These are phyloP conservation scores for Neocrepidodera transversa DNA, from an alignment of 2,888 invertebrate species.

Conservation along the genomic window DNA sequence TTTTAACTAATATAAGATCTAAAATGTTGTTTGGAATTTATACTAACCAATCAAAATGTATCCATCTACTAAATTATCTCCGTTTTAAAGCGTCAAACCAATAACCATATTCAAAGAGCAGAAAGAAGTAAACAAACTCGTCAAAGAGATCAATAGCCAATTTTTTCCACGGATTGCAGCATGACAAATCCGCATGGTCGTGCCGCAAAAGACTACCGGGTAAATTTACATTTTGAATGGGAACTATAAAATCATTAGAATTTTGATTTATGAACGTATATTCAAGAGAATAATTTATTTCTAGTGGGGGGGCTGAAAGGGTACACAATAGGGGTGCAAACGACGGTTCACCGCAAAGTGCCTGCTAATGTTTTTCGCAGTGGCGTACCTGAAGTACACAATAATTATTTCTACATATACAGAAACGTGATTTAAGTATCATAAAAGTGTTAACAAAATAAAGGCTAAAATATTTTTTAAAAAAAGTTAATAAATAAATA, in stretches of 20 bases:
- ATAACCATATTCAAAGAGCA: too few species aligned
- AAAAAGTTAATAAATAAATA: too few species aligned
- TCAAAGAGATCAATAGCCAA: constrained; percentile 9
- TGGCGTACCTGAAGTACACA: constrained; percentile 15
- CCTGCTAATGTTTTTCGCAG: constrained; percentile 29
- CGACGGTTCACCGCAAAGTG: constrained; percentile 41
- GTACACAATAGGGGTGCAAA: constrained; percentile 39
- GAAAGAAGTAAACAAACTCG: constrained; percentile 9
- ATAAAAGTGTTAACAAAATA: too few species aligned
- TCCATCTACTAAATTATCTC: too few species aligned
- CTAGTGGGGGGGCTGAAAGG: constrained; percentile 38
- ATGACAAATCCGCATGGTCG: constrained; percentile 21
- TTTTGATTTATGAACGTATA: constrained; percentile 40
- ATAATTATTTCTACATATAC: too few species aligned
- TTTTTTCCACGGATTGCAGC: constrained; percentile 13
- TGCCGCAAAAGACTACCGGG: constrained; percentile 18
- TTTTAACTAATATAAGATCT: too few species aligned
- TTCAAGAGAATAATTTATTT: constrained; percentile 40
- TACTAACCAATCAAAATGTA: too few species aligned
- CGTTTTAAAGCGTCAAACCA: too few species aligned
- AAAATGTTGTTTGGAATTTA: too few species aligned
- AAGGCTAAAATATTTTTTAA: too few species aligned
- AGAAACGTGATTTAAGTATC: too few species aligned
- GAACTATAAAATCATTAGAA: constrained; percentile 41
- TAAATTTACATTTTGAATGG: constrained; percentile 40